Conservation (phyloP, 2,888 invertebrate genomes). For the Eumacrocentrus americanus region DNA sequence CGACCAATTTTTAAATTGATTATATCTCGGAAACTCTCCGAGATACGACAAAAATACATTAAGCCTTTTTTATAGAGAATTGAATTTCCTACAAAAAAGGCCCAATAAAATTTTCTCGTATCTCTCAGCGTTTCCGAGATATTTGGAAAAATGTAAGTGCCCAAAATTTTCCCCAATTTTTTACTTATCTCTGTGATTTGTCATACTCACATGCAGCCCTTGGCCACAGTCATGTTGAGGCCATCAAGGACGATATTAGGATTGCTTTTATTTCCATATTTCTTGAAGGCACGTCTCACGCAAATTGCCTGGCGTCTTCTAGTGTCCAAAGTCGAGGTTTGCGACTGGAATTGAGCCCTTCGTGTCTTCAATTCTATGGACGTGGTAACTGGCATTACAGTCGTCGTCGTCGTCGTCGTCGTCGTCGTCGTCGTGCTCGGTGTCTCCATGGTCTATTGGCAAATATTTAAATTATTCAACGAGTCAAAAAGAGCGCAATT, state of each 20-base stretch:
- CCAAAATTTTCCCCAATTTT: too few relatives aligned
- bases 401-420: conserved; percentile 36
- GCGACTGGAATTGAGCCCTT: conserved; percentile 66
- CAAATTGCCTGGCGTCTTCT: conserved; percentile 83
- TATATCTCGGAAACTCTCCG: too few relatives aligned
- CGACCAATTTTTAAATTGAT: too few relatives aligned
- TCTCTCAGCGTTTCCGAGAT: too few relatives aligned
- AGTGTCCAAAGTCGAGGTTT: conserved; percentile 74
- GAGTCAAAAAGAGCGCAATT: background rate
- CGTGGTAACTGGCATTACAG: conserved; percentile 48
- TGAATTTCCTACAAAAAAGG: too few relatives aligned
- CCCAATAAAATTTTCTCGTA: too few relatives aligned
- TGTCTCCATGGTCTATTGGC: conserved; percentile 46
- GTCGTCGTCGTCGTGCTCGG: conserved; percentile 38
- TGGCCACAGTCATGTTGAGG: conserved; percentile 90
- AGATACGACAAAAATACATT: too few relatives aligned
- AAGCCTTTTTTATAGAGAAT: too few relatives aligned
- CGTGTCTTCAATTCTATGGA: conserved; percentile 64
- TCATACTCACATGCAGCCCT: conserved; percentile 81
- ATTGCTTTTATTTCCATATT: conserved; percentile 79
- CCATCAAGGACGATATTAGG: conserved; percentile 85
- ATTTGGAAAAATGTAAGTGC: too few relatives aligned
- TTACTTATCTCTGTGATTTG: background rate
- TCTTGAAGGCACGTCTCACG: conserved; percentile 82
- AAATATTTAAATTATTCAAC: background rate